Base-by-base conservation (phyloP, 2,113 vertebrate genomes). In the Taxidea taxus region DNA sequence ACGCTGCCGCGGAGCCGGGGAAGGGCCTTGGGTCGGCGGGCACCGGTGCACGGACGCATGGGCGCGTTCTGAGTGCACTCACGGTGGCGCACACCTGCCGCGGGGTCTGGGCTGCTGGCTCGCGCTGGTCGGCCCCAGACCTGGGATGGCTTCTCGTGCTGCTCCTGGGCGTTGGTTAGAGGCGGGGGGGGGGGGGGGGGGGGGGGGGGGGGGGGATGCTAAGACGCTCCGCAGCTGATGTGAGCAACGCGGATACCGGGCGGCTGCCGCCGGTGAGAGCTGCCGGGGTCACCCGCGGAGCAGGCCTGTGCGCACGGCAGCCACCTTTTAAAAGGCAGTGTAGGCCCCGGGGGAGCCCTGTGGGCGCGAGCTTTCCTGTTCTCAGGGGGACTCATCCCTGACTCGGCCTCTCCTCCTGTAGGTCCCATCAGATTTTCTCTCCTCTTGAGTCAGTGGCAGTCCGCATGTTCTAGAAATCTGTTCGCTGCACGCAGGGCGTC, bases 141-240 rank as follows among this genome's bases (percentile, higher is more conserved):
- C 31, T 37, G 84, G 44, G 31, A 14, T 18, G 34, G 84, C n/a
- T 21, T 25, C 37, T 39, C 4, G 5, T 13, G 70, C 37, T 74
- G 37, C 2, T 70, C n/a, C 64, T 68, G 15, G 21, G 68, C 83
- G 66, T 21, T 6, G 60, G 20, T 9, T 16, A 42, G 84, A 31
- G 44, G 23, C 4, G 25, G 21, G 21, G 0, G 1, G 44, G 23
- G 18, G 21, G 47, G 23, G 7, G 25, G 21, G 21, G 0, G 1
- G 44, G 23, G 18, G 23, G 7, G 25, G 21, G 21, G 0, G 1
- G 44, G 23, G 18, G 21, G 47, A 4, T 18, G 31, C 12, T 23
- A 23, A 15, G 21, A 62, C 21, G 51, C 47, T 68, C 44, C 18
- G 4, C 21, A 68, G 62, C 21, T 3, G 0, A 3, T 5, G 39